A percentile compares a stretch with the other conserved stretches of the same genome.
phyloP scores from a whole-genome alignment of 1,140 invertebrate genomes.

The Panulirus ornatus region DNA sequence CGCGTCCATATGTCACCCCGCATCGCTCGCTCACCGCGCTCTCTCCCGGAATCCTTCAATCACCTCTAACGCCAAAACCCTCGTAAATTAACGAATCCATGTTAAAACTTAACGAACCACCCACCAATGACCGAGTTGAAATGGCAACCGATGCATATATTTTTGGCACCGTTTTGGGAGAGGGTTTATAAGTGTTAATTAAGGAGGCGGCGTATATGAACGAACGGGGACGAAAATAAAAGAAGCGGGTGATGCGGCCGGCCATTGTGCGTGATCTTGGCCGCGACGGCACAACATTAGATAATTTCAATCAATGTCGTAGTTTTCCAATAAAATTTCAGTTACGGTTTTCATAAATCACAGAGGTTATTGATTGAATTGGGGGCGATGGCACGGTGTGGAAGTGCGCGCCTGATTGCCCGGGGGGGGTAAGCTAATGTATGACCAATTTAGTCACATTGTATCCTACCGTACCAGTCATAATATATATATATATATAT shows the following conservation, averaged over 20 bases:
- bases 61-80: no score
- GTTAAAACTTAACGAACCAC: no score
- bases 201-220: no score
- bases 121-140: no score
- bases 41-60: not conserved
- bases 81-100: no score
- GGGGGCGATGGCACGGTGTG: constrained; percentile 22
- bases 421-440: not conserved
- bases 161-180: no score
- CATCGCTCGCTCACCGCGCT: not conserved
- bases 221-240: no score
- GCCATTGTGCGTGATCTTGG: constrained; percentile 48
- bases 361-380: constrained; percentile 3
- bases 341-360: constrained; percentile 66
- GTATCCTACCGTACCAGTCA: no score
- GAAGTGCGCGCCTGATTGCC: constrained; percentile 2
- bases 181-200: no score
- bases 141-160: no score
- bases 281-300: constrained; percentile 60
- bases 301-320: constrained; percentile 66
- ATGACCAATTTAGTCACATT: constrained; percentile 33
- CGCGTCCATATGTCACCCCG: constrained; percentile 48
- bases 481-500: no score
- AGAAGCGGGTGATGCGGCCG: not conserved
- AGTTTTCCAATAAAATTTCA: constrained; percentile 62